These are phyloP conservation scores for Eilema sororculum DNA, from an alignment of 2,888 invertebrate genomes.

Conservation along the genomic window DNA sequence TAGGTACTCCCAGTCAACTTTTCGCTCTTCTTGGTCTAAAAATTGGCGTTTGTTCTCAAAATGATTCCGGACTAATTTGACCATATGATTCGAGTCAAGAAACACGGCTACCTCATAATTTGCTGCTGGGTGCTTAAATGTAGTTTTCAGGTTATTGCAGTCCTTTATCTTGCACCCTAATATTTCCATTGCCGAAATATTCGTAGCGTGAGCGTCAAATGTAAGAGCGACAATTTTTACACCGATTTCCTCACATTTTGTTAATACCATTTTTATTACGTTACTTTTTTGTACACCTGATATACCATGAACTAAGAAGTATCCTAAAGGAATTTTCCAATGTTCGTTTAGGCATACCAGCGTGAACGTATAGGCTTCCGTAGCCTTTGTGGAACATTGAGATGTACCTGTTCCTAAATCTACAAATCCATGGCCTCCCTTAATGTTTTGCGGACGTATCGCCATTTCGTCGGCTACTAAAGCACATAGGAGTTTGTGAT, in stretches of 20 bases:
- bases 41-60: too few relatives aligned
- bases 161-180: too few relatives aligned
- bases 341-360: background rate
- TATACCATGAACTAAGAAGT: background rate
- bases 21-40: too few relatives aligned
- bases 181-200: too few relatives aligned
- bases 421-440: constrained; percentile 13
- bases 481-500: constrained; percentile 8
- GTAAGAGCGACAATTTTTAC: too few relatives aligned
- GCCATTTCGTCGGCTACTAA: constrained; percentile 16
- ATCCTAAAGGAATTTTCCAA: background rate
- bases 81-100: too few relatives aligned
- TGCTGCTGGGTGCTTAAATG: too few relatives aligned
- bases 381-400: background rate
- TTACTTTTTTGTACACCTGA: background rate
- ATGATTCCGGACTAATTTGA: too few relatives aligned
- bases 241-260: background rate
- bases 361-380: background rate
- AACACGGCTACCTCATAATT: too few relatives aligned
- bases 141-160: too few relatives aligned
- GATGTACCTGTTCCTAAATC: background rate
- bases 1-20: too few relatives aligned
- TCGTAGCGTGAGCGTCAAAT: too few relatives aligned
- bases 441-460: constrained; percentile 14
- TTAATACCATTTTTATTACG: background rate